Evolutionary conservation across 1,140 invertebrate genomes (phyloP), one percentile per base, ranked within the genome.

Genomic region (Zaprionus lachaisei): DNA sequence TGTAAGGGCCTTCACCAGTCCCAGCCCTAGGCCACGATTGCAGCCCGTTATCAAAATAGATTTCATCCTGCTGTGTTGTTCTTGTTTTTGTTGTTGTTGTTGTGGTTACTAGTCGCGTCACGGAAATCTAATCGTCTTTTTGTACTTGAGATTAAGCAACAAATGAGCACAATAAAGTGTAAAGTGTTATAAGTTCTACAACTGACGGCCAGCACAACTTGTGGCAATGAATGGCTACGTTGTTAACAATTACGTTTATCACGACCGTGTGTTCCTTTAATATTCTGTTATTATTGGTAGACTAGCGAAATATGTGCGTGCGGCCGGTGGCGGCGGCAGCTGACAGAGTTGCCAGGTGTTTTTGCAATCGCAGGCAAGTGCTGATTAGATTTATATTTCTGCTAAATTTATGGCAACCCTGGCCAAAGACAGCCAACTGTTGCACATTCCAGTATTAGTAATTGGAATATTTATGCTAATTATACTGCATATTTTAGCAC

Each of bases 1-100:
- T 5, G 93, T 69, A 26, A 97, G 81, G 4, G 81, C 94, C 93
- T 96, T 96, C 1, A 98, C 95, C 63, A 98, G 93, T 55, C 97
- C 97, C 37, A 98, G 93, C 17, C 98, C 98, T 54, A 98, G 93
- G 1, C 98, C 98, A 44, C 98, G 95, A 92, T 98, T 98, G 60
- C 96, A 96, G 22, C 98, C 98, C 9, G 97, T 98, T 69, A 98
- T 95, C 72, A 98, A 93, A 77, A 98, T 95, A 38, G 96, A 96
- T 76, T 95, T 96, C 96, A 97, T 97, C 77, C 37, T 66, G 14
- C 1, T 15, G 34, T 49, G 20, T 24, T 84, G 26, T 61, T 31
- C 15, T 64, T 73, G 54, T 34, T 37, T 38, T 20, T 56, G 5
- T n/a, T n/a, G n/a, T n/a, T n/a, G n/a, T 51, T 51, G 47, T 24